Evolutionary conservation across 2,888 invertebrate genomes (phyloP).

Genomic region (Xylota sylvarum): DNA sequence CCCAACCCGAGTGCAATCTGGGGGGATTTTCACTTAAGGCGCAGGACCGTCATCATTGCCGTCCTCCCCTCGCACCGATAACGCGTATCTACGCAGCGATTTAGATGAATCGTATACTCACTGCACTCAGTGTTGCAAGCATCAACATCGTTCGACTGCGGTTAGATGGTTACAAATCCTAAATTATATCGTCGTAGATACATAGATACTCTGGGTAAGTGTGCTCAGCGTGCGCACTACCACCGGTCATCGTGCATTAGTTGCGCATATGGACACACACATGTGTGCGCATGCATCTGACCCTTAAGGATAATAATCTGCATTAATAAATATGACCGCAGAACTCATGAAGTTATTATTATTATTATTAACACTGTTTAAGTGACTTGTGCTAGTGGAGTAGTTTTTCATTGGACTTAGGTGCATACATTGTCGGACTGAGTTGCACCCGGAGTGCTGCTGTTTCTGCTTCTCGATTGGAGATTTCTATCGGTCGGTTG

Average conservation of each 20-base stretch:
- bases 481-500: constrained; percentile 48
- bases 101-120: constrained; percentile 70
- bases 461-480: constrained; percentile 19
- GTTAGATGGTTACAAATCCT: constrained; percentile 70
- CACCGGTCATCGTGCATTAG: constrained; percentile 57
- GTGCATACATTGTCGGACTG: constrained; percentile 24
- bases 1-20: neutral
- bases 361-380: constrained; percentile 76
- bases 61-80: constrained; percentile 32
- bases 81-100: constrained; percentile 74
- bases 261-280: neutral
- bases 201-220: constrained; percentile 18
- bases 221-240: constrained; percentile 23
- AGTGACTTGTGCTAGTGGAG: constrained; percentile 74
- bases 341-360: constrained; percentile 77
- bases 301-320: constrained; percentile 75
- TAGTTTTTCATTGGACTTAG: constrained; percentile 59
- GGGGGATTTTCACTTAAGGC: constrained; percentile 57
- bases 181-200: constrained; percentile 72
- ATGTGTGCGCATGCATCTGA: constrained; percentile 37
- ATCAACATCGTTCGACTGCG: constrained; percentile 20
- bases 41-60: constrained; percentile 27
- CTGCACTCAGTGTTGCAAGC: constrained; percentile 56
- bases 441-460: constrained; percentile 47
- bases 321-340: constrained; percentile 75